These are phyloP conservation scores for Pediacus dermestoides DNA, from an alignment of 2,888 invertebrate genomes.

Conservation along the genomic window DNA sequence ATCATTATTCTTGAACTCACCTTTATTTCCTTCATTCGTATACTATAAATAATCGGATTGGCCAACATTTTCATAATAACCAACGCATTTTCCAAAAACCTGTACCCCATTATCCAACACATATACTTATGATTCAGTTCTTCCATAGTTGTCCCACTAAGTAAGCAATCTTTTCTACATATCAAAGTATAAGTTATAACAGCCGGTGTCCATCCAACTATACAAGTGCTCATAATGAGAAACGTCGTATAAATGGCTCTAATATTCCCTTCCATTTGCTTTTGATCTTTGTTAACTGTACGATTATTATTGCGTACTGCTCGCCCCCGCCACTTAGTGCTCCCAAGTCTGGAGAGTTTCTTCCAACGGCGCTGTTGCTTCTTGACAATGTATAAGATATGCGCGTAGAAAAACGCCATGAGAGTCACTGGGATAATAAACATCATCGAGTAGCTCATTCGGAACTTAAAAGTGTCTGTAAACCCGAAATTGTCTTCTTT, in stretches of 20 bases:
- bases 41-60: conserved; percentile 65
- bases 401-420: conserved; percentile 59
- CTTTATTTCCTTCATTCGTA: conserved; percentile 63
- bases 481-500: conserved; percentile 1
- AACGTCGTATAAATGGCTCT: conserved; percentile 62
- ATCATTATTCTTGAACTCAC: conserved; percentile 36
- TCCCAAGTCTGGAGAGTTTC: conserved; percentile 47
- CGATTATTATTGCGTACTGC: conserved; percentile 12
- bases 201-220: conserved; percentile 62
- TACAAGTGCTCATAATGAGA: conserved; percentile 59
- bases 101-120: conserved; percentile 26
- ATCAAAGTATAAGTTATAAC: conserved; percentile 56
- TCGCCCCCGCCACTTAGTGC: conserved; percentile 37
- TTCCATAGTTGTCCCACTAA: conserved; percentile 29
- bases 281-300: conserved; percentile 36
- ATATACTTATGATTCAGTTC: conserved; percentile 28
- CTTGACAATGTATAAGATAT: conserved; percentile 57
- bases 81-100: conserved; percentile 50
- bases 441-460: conserved; percentile 52
- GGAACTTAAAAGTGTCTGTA: conserved; percentile 40
- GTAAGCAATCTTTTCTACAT: conserved; percentile 49
- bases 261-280: conserved; percentile 50
- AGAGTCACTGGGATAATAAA: conserved; percentile 57
- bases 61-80: conserved; percentile 61
- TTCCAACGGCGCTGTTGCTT: conserved; percentile 54